Conservation (phyloP, 2,797 vertebrate species). For the Darevskia nairensis region DNA sequence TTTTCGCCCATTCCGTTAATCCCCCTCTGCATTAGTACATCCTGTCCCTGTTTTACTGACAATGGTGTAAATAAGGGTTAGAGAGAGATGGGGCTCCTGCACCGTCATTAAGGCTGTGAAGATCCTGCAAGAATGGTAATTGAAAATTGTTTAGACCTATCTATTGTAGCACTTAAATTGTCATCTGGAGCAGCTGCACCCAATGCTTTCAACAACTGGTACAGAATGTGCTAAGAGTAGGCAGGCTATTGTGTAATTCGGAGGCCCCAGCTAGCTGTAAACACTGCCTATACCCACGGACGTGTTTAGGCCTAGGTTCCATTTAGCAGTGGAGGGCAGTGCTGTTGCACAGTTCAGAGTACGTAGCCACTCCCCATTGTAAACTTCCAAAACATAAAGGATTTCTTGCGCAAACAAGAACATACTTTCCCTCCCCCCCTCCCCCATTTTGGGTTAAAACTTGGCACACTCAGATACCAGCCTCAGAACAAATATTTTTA, state of each 20-base stretch:
- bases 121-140: neutral
- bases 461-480: conserved; percentile 41
- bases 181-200: conserved; percentile 47
- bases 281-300: conserved; percentile 39
- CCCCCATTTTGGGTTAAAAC: conserved; percentile 40
- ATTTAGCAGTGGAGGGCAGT: neutral
- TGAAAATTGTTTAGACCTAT: conserved; percentile 35
- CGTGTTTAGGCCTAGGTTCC: conserved; percentile 17
- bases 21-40: conserved; percentile 28
- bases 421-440: neutral
- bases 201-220: conserved; percentile 15
- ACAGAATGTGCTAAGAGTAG: conserved; percentile 52
- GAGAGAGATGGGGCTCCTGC: conserved; percentile 1
- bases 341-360: conserved; percentile 9
- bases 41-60: conserved; percentile 25
- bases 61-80: neutral
- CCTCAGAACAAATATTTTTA: conserved; percentile 48
- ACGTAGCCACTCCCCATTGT: conserved; percentile 21
- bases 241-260: conserved; percentile 65
- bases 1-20: conserved; percentile 6
- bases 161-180: conserved; percentile 16
- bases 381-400: conserved; percentile 39
- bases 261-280: conserved; percentile 31
- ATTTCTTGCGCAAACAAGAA: conserved; percentile 38
- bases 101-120: neutral